Conservation (phyloP, 2,113 vertebrate species). For the Paedocypris sp. region DNA sequence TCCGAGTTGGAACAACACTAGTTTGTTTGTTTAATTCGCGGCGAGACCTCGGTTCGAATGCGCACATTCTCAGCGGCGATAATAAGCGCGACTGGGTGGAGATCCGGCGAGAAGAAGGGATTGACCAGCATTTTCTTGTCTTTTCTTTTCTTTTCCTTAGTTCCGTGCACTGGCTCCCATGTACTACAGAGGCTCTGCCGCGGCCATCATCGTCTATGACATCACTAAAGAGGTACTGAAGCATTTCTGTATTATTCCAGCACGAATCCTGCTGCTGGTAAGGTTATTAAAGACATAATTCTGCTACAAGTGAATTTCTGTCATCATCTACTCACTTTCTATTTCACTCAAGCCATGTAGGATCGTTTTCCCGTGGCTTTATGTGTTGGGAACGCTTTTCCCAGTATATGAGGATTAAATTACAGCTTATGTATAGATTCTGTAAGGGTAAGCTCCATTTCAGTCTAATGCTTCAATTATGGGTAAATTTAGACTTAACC, state of each 20-base stretch:
- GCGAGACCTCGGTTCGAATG: neutral
- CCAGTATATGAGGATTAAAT: neutral
- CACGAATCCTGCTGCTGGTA: slow-evolving; percentile 9
- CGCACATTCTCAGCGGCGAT: slow-evolving; percentile 5
- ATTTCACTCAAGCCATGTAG: neutral
- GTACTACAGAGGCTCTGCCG: slow-evolving; percentile 96
- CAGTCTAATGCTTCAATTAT: too few relatives aligned
- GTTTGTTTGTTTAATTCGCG: neutral
- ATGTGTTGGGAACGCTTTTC: slow-evolving; percentile 2
- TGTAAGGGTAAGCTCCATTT: too few relatives aligned
- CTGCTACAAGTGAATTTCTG: neutral
- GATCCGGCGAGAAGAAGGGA: neutral
- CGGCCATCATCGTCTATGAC: slow-evolving; percentile 94
- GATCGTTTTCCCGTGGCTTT: neutral
- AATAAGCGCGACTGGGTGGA: neutral
- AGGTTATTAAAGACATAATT: slow-evolving; percentile 14
- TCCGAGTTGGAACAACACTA: neutral
- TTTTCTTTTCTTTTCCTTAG: slow-evolving; percentile 47
- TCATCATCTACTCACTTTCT: neutral
- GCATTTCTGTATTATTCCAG: neutral
- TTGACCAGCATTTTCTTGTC: neutral
- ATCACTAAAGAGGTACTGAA: slow-evolving; percentile 93
- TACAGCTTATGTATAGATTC: too few relatives aligned
- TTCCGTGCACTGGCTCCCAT: slow-evolving; percentile 94
- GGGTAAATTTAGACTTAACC: too few relatives aligned